These are phyloP conservation scores for Typhlomys cinereus DNA, from an alignment of 2,113 vertebrate species.

Conservation along the genomic window DNA sequence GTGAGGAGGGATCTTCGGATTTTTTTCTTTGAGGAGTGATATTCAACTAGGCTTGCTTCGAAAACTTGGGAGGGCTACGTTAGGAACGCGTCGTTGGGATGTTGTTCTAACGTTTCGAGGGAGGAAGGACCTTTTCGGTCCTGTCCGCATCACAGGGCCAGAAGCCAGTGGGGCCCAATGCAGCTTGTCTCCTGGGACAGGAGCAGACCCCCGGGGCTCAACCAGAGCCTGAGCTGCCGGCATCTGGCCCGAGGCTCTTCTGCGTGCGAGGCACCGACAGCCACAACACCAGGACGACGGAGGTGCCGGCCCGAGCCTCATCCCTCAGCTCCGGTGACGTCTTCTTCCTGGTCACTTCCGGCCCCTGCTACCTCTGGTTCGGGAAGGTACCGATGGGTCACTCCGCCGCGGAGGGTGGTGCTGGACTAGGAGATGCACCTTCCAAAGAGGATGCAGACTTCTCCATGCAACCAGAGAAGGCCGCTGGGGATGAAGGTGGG, in stretches of 20 bases:
- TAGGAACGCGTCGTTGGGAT: no score
- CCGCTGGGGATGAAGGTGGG: no score
- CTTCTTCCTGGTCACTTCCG: slow-evolving; percentile 87
- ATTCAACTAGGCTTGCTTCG: no score
- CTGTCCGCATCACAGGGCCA: not conserved
- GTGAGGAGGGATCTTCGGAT: no score
- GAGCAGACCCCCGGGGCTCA: not conserved
- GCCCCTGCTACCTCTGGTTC: slow-evolving; percentile 89
- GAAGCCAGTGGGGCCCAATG: not conserved
- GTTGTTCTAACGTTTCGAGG: no score
- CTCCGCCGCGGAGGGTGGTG: not conserved
- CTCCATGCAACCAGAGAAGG: not conserved
- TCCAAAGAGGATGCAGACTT: no score
- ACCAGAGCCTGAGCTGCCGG: slow-evolving; percentile 62
- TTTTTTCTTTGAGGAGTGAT: no score
- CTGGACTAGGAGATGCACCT: not conserved
- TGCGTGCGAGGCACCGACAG: slow-evolving; percentile 86
- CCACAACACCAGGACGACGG: slow-evolving; percentile 84
- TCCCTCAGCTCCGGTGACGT: slow-evolving; percentile 91
- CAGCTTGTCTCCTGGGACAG: not conserved
- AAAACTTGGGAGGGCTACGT: no score
- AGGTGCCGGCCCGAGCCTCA: slow-evolving; percentile 79
- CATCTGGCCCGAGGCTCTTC: slow-evolving; percentile 86
- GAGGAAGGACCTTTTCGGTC: no score
- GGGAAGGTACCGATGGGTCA: slow-evolving; percentile 86